Evolutionary conservation across 1,140 invertebrate species (phyloP).

Genomic region (Psix sp.): DNA sequence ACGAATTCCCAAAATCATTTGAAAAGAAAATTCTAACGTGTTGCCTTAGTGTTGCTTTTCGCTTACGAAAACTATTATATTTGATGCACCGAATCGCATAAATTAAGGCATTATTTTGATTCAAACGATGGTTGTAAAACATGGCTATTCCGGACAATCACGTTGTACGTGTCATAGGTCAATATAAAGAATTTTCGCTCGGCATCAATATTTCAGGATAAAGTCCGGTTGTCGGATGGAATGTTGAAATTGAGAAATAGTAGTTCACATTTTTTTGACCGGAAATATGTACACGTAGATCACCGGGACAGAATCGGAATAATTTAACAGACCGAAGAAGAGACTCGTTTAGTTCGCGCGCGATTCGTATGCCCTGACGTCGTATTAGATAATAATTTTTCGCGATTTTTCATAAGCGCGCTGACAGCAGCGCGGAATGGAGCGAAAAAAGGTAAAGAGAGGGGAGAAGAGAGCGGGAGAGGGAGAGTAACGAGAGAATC

Average conservation of each 20-base stretch:
- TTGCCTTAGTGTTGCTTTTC: slow-evolving; percentile 25
- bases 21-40: slow-evolving; percentile 42
- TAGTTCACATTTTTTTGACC: slow-evolving; percentile 38
- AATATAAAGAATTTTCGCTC: slow-evolving; percentile 36
- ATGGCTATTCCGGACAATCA: slow-evolving; percentile 37
- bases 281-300: slow-evolving; percentile 36
- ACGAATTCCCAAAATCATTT: slow-evolving; percentile 40
- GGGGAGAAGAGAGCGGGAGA: slow-evolving; percentile 40
- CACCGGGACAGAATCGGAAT: slow-evolving; percentile 44
- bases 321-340: slow-evolving; percentile 52
- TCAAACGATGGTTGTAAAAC: slow-evolving; percentile 22
- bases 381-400: slow-evolving; percentile 56
- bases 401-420: slow-evolving; percentile 41
- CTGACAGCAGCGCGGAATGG: slow-evolving; percentile 31
- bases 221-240: slow-evolving; percentile 6
- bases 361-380: slow-evolving; percentile 34
- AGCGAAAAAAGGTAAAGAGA: slow-evolving; percentile 18
- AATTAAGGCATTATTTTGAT: slow-evolving; percentile 41
- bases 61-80: slow-evolving; percentile 37
- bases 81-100: slow-evolving; percentile 41
- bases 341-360: slow-evolving; percentile 33
- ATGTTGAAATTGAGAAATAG: slow-evolving; percentile 33
- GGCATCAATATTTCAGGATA: slow-evolving; percentile 35
- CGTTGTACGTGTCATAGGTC: slow-evolving; percentile 50
- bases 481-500: slow-evolving; percentile 62